A percentile compares a stretch with the other conserved stretches of the same genome.
These are phyloP conservation scores for Proctacanthus coquilletti DNA, from an alignment of 1,140 invertebrate species.

Conservation along the genomic window DNA sequence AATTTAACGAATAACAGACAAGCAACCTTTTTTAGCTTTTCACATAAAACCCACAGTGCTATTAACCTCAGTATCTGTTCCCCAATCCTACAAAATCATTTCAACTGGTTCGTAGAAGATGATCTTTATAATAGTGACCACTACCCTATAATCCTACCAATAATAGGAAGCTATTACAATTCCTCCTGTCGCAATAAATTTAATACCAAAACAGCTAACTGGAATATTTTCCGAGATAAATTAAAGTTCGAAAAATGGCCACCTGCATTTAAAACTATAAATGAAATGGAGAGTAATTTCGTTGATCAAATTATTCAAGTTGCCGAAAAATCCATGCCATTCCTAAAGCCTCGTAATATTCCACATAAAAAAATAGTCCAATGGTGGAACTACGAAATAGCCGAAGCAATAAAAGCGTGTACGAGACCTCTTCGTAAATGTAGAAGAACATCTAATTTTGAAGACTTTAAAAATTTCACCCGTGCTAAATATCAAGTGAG, in stretches of 20 bases:
- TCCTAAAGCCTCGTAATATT: too few species aligned
- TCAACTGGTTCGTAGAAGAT: too few species aligned
- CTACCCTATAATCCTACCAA: conserved; percentile 3
- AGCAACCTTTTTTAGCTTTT: conserved; percentile 1
- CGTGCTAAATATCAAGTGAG: not conserved
- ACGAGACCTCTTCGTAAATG: not conserved
- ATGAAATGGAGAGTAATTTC: too few species aligned
- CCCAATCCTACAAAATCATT: too few species aligned
- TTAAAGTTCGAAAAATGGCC: conserved; percentile 2
- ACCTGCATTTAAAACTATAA: too few species aligned
- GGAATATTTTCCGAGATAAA: not conserved
- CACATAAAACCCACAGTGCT: not conserved
- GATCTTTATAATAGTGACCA: too few species aligned
- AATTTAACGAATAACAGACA: too few species aligned
- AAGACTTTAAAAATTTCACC: not conserved
- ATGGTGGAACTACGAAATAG: not conserved
- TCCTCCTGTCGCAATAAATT: too few species aligned
- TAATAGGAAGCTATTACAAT: not conserved
- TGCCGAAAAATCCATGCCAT: too few species aligned
- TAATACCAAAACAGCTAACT: not conserved
- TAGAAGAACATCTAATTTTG: not conserved
- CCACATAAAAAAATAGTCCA: not conserved
- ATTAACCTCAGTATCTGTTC: not conserved
- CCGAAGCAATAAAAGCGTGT: not conserved
- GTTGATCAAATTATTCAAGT: not conserved